Conservation (phyloP, 2,113 vertebrate species). For the Fregetta grallaria region DNA sequence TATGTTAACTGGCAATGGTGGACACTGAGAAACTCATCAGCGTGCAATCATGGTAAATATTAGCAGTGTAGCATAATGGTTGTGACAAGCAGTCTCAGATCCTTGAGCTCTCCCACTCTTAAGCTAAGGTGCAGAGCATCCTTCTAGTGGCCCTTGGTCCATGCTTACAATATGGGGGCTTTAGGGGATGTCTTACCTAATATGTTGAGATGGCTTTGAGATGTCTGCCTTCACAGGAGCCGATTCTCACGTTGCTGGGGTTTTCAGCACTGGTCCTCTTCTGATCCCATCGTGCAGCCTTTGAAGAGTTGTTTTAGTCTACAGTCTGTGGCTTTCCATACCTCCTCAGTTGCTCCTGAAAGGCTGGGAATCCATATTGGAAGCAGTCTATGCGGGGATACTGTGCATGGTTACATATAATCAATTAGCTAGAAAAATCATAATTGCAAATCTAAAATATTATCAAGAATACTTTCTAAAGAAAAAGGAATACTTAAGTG, state of each 20-base stretch:
- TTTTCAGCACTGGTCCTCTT: not conserved
- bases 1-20: not conserved
- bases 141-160: not conserved
- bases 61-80: not conserved
- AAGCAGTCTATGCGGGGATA: not conserved
- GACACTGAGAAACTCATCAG: not conserved
- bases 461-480: not conserved
- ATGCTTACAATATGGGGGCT: accelerated
- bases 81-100: not conserved
- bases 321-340: not conserved
- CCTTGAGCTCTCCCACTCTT: not conserved
- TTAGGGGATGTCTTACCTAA: not conserved
- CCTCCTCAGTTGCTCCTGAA: not conserved
- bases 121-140: not conserved
- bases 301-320: not conserved
- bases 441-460: not conserved
- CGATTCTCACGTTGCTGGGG: not conserved
- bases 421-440: not conserved
- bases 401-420: not conserved
- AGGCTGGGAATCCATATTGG: not conserved
- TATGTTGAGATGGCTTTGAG: not conserved
- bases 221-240: not conserved
- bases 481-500: not conserved
- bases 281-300: not conserved
- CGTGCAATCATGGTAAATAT: not conserved